Conservation (phyloP, 2,113 vertebrate genomes). For the Mastomys natalensis region DNA sequence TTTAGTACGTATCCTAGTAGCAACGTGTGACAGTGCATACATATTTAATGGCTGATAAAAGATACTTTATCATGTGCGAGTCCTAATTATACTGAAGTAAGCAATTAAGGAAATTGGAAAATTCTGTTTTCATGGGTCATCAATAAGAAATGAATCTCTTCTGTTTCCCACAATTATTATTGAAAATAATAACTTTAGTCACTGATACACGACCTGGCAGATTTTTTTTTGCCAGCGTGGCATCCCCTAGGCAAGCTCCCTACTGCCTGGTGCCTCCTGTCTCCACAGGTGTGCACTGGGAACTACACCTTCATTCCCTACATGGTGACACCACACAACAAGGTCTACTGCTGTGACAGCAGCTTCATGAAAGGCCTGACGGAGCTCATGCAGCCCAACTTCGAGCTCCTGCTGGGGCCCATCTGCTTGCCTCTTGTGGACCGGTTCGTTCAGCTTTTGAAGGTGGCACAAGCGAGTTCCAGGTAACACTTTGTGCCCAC, state of each 20-base stretch:
- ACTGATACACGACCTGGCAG: neutral
- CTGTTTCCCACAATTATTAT: neutral
- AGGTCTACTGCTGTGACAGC: conserved; percentile 98
- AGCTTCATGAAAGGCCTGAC: conserved; percentile 97
- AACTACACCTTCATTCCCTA: conserved; percentile 98
- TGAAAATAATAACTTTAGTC: neutral
- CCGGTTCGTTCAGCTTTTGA: conserved; percentile 95
- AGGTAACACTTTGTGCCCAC: conserved; percentile 88
- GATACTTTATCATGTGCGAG: neutral
- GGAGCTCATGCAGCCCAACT: conserved; percentile 97
- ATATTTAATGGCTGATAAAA: conserved; percentile 30
- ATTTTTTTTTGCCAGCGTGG: rapidly evolving
- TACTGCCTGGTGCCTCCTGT: conserved; percentile 38
- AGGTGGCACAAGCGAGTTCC: conserved; percentile 94
- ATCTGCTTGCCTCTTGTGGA: conserved; percentile 98
- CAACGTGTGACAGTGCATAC: neutral
- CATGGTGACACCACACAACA: conserved; percentile 98
- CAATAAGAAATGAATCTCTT: conserved; percentile 49
- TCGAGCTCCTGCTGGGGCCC: conserved; percentile 96
- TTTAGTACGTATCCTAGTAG: neutral
- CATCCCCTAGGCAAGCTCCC: neutral
- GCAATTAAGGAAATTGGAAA: conserved; percentile 27
- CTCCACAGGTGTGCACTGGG: conserved; percentile 93
- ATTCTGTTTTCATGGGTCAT: neutral
- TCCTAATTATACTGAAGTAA: conserved; percentile 56